phyloP scores from a whole-genome alignment of 2,113 vertebrate species.

The Amia ocellicauda region DNA sequence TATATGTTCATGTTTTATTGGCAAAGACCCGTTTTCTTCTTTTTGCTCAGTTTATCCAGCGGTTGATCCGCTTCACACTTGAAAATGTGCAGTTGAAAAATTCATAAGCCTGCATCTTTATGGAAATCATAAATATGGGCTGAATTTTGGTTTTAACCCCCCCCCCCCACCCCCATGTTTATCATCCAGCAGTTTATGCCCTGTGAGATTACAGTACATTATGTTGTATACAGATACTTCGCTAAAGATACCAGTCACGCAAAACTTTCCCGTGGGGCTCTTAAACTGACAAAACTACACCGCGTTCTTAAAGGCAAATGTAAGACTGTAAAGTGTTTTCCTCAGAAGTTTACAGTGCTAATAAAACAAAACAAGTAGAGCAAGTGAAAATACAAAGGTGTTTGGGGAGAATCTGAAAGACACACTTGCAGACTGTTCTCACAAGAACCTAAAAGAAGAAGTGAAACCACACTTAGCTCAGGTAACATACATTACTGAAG shows the following conservation, averaged over 20 bases:
- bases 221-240: no score
- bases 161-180: no score
- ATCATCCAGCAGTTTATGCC: no score
- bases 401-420: neutral
- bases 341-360: conserved; percentile 1
- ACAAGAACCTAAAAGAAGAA: neutral
- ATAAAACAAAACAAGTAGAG: neutral
- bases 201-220: no score
- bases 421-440: neutral
- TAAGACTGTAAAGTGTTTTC: neutral
- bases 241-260: neutral
- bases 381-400: neutral
- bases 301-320: neutral
- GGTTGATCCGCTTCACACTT: no score
- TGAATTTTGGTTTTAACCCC: neutral
- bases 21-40: no score
- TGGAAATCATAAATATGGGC: conserved; percentile 16
- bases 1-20: no score
- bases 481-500: conserved; percentile 10
- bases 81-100: conserved; percentile 16
- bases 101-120: conserved; percentile 18
- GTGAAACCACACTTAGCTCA: neutral
- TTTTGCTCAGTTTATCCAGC: no score
- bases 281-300: neutral
- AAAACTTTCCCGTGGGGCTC: neutral